Conservation (phyloP, 64 coral and sea anemone species). For the Cladopsammia gracilis region DNA sequence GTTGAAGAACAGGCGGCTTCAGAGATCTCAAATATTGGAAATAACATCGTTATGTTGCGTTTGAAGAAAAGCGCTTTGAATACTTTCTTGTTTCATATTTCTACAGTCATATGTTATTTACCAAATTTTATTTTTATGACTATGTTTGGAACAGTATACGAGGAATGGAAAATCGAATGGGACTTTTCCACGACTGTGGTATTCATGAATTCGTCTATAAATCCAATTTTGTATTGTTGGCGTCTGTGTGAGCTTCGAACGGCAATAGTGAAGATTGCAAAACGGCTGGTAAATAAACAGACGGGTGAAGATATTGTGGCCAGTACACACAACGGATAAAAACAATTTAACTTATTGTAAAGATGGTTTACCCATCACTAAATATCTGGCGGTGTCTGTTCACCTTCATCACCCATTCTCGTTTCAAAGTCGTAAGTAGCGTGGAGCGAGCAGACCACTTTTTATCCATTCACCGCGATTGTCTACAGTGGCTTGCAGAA, state of each 20-base stretch:
- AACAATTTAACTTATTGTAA: too few relatives aligned
- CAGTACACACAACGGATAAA: too few relatives aligned
- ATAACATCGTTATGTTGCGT: neutral
- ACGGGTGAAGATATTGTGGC: too few relatives aligned
- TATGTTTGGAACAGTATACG: neutral
- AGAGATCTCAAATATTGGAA: neutral
- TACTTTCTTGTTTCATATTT: neutral
- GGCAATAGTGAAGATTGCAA: neutral
- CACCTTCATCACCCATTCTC: too few relatives aligned
- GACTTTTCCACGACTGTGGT: neutral
- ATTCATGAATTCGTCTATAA: neutral
- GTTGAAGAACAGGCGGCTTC: neutral
- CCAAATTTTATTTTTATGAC: neutral
- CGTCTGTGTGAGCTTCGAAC: neutral
- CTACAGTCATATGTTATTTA: neutral
- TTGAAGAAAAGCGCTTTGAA: constrained; percentile 3
- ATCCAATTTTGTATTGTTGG: constrained; percentile 9
- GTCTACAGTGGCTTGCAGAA: too few relatives aligned
- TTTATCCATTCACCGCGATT: too few relatives aligned
- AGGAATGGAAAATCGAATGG: neutral
- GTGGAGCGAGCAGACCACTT: too few relatives aligned
- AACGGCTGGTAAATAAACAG: neutral
- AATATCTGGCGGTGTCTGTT: too few relatives aligned
- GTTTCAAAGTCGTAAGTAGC: too few relatives aligned
- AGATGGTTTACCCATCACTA: too few relatives aligned